Evolutionary conservation across 2,113 vertebrate genomes (phyloP), one percentile per base, ranked within the genome.

Genomic region (Peucedramus taeniatus): DNA sequence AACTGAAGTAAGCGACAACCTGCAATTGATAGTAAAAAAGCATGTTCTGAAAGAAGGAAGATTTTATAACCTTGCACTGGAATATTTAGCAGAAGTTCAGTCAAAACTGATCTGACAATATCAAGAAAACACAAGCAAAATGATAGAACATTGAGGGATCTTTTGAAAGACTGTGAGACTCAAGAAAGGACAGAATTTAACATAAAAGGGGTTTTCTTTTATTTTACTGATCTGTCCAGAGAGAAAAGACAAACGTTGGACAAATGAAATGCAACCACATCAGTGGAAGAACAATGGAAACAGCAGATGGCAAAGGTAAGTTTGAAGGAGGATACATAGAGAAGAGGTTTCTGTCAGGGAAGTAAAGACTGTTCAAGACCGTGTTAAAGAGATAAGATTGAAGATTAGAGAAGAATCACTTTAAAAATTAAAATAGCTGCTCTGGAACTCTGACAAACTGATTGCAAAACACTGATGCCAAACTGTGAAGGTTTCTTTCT

Each of bases 401-500:
- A 93, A 91, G 80, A 90, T 80, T 50, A 74, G 49, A 91, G 63
- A 61, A 89, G 24, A 92, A 86, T 83, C 17, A 53, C 27, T 74
- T 85, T n/a, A 78, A 92, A 95, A 93, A 57, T 49, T 63, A 74
- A 95, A 87, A 95, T 42, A 76, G 85, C 77, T 89, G 64, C 66
- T 90, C 39, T 96, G 87, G 91, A 97, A 94, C 49, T 30, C 68
- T 81, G 63, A 90, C 53, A 76, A 94, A 81, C 64, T 93, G 90
- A 95, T 93, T 95, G 78, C 77, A 96, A 78, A 72, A 91, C 42
- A 19, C 61, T 93, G 65, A 95, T 90, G 74, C 64, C 92, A 96
- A 95, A 71, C 40, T 69, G 37, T 4, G 56, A 63, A 87, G 50
- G 2, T 0, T 74, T 60, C 31, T 54, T 37, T 39, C 75, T 56